These are phyloP conservation scores for Caranx ignobilis DNA, from an alignment of 2,113 vertebrate species.

Conservation along the genomic window DNA sequence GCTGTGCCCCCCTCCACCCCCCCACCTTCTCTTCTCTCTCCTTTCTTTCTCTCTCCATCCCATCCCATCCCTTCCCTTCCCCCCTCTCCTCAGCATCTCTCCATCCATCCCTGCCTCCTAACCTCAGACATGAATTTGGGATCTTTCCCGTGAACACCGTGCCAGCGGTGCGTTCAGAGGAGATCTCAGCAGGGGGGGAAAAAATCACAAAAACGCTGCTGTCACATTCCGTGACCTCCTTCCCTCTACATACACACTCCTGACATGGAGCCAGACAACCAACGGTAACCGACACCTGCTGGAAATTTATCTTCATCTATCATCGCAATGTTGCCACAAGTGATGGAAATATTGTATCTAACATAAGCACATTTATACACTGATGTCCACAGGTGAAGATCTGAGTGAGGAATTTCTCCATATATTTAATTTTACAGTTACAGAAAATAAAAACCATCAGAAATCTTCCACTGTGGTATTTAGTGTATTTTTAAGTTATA, in stretches of 20 bases:
- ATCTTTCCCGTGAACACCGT: constrained; percentile 37
- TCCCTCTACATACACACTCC: constrained; percentile 19
- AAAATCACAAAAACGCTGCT: constrained; percentile 54
- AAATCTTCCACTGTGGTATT: constrained; percentile 20
- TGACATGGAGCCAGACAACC: constrained; percentile 42
- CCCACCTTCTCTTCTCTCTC: not conserved
- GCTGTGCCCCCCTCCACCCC: constrained; percentile 55
- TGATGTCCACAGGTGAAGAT: not conserved
- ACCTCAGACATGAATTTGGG: constrained; percentile 54
- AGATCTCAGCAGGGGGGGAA: constrained; percentile 44
- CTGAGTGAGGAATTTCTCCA: not conserved
- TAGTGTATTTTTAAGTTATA: not conserved
- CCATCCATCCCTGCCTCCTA: constrained; percentile 66
- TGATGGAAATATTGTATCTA: constrained; percentile 31
- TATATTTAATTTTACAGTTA: not conserved
- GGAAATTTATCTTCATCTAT: constrained; percentile 36
- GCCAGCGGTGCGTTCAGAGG: constrained; percentile 28
- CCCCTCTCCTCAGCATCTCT: constrained; percentile 67
- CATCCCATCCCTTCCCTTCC: constrained; percentile 61
- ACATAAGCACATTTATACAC: not conserved
- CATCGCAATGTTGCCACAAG: not conserved
- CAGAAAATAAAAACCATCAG: not conserved
- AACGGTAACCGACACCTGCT: constrained; percentile 36
- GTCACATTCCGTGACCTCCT: constrained; percentile 49
- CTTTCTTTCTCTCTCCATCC: constrained; percentile 25